phyloP scores from a whole-genome alignment of 1,140 invertebrate genomes.

The Bombus pyrosoma region DNA sequence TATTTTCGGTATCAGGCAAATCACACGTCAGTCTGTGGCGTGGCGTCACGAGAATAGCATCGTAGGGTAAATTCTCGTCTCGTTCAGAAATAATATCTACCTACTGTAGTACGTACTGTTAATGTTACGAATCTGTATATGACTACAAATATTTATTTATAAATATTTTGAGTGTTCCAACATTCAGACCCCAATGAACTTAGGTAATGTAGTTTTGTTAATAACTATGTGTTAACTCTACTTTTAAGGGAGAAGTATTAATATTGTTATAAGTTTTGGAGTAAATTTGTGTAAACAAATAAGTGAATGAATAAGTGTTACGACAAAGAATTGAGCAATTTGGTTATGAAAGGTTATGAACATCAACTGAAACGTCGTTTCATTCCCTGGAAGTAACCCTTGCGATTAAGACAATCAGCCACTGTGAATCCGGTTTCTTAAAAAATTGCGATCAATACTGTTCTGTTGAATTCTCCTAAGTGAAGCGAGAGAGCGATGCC shows the following conservation, averaged over 20 bases:
- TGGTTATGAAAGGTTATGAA: background rate
- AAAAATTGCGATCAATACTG: constrained; percentile 45
- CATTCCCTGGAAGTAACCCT: background rate
- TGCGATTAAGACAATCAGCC: constrained; percentile 13
- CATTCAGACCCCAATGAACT: background rate
- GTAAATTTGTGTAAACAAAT: too few relatives aligned
- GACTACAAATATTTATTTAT: too few relatives aligned
- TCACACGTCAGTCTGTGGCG: constrained; percentile 1
- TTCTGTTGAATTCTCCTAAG: background rate
- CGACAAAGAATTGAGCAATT: background rate
- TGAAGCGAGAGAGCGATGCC: background rate
- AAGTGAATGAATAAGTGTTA: background rate
- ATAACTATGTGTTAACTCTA: too few relatives aligned
- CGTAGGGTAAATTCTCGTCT: background rate
- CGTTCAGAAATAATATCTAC: constrained; percentile 6
- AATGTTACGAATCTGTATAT: background rate
- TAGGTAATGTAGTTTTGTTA: background rate
- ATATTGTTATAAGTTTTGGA: background rate
- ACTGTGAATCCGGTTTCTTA: constrained; percentile 31
- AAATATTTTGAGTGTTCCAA: background rate
- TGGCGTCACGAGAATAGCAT: background rate
- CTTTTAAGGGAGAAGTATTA: background rate
- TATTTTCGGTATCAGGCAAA: background rate
- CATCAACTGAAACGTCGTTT: background rate
- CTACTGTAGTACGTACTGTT: background rate